phyloP scores from a whole-genome alignment of 2,888 invertebrate species.

The Pegoplata infirma region DNA sequence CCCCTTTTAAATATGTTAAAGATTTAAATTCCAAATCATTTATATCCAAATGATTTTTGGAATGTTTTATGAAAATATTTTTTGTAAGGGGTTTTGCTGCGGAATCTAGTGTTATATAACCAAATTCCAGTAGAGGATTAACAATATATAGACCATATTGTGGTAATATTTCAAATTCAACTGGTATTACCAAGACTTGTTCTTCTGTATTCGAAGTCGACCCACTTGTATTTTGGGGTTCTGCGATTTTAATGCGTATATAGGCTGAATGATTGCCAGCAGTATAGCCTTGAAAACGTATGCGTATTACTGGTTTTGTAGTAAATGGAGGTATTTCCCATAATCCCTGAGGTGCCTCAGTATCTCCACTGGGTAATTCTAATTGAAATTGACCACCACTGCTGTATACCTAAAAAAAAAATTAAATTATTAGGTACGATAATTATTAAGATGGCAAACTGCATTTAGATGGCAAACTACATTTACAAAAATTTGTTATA shows the following conservation, averaged over 20 bases:
- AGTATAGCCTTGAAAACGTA: slow-evolving; percentile 87
- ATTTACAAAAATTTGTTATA: no score
- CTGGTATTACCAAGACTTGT: slow-evolving; percentile 84
- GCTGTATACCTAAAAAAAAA: slow-evolving; percentile 83
- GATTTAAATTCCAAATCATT: slow-evolving; percentile 33
- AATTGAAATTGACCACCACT: slow-evolving; percentile 94
- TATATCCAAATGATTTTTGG: slow-evolving; percentile 51
- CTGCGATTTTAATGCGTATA: slow-evolving; percentile 81
- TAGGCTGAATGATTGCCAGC: slow-evolving; percentile 92
- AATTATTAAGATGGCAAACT: no score
- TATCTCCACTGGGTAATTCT: slow-evolving; percentile 87
- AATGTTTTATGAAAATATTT: slow-evolving; percentile 44
- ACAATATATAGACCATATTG: slow-evolving; percentile 87
- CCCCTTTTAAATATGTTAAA: slow-evolving; percentile 31
- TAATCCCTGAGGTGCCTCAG: slow-evolving; percentile 87
- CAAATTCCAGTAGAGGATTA: slow-evolving; percentile 89
- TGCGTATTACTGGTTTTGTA: slow-evolving; percentile 91
- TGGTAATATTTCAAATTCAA: slow-evolving; percentile 88
- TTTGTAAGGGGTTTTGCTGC: slow-evolving; percentile 21
- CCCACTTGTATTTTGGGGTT: slow-evolving; percentile 60
- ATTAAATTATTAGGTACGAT: no score
- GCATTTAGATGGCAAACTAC: no score
- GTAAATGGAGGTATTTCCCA: slow-evolving; percentile 96
- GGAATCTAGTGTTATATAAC: slow-evolving; percentile 85
- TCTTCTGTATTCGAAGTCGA: slow-evolving; percentile 64